These are phyloP conservation scores for Apocrypta bakeri DNA, from an alignment of 1,140 invertebrate genomes.

Conservation along the genomic window DNA sequence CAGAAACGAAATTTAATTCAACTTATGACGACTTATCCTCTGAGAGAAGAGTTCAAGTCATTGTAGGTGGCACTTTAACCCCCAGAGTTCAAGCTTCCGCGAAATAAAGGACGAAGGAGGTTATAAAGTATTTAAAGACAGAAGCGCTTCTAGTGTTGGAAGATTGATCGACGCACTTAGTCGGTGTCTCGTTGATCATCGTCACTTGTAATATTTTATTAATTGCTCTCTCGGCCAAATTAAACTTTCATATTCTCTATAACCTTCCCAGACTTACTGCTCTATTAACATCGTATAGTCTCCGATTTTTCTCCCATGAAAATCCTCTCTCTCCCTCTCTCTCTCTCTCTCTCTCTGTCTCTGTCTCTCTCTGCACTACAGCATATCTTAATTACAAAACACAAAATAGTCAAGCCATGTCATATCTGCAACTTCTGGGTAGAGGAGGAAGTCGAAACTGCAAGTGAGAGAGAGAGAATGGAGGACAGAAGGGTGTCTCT, in stretches of 20 bases:
- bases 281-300: not conserved
- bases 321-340: not conserved
- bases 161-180: slow-evolving; percentile 37
- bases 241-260: not conserved
- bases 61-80: not conserved
- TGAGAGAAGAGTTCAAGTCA: not conserved
- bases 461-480: not conserved
- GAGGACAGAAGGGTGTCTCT: slow-evolving; percentile 52
- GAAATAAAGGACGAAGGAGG: slow-evolving; percentile 26
- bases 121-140: slow-evolving; percentile 44
- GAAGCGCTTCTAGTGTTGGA: not conserved
- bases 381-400: slow-evolving; percentile 31
- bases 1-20: too few species aligned
- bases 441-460: not conserved
- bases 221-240: not conserved
- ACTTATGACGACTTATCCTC: not conserved
- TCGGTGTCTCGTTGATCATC: slow-evolving; percentile 31
- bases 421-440: slow-evolving; percentile 30
- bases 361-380: not conserved
- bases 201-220: slow-evolving; percentile 22
- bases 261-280: too few species aligned
- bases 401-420: not conserved
- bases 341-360: not conserved
- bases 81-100: not conserved
- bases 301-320: not conserved